These are phyloP conservation scores for Apogon talboti DNA, from an alignment of 2,797 vertebrate species.

Conservation along the genomic window DNA sequence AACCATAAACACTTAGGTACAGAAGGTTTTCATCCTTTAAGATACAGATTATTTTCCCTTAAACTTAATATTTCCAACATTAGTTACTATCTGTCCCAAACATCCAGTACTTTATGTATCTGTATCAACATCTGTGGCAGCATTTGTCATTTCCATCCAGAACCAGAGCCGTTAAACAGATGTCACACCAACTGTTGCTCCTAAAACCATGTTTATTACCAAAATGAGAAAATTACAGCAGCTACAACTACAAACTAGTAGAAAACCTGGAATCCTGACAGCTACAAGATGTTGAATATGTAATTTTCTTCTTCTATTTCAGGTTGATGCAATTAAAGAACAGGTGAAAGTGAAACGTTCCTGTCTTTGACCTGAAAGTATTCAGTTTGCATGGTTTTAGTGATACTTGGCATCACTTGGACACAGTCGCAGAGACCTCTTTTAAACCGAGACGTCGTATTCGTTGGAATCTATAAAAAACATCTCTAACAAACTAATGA, in stretches of 20 bases:
- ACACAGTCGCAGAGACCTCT: slow-evolving; percentile 78
- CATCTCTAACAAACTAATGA: slow-evolving; percentile 76
- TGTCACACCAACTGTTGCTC: not conserved
- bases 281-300: slow-evolving; percentile 8
- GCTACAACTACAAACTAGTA: not conserved
- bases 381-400: slow-evolving; percentile 91
- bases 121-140: too few relatives aligned
- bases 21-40: too few relatives aligned
- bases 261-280: not conserved
- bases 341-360: slow-evolving; percentile 94
- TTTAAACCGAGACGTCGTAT: slow-evolving; percentile 73
- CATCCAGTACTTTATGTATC: too few relatives aligned
- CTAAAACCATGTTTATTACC: not conserved
- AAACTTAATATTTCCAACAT: too few relatives aligned
- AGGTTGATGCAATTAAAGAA: slow-evolving; percentile 96
- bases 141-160: not conserved
- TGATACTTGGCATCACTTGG: slow-evolving; percentile 75
- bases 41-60: too few relatives aligned
- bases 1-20: too few relatives aligned
- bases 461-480: slow-evolving; percentile 80
- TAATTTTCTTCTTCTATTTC: slow-evolving; percentile 78
- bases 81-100: too few relatives aligned
- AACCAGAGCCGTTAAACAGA: not conserved
- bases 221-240: not conserved
- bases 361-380: slow-evolving; percentile 66